Conservation (phyloP, 2,797 vertebrate species). For the Xiphophorus birchmanni region DNA sequence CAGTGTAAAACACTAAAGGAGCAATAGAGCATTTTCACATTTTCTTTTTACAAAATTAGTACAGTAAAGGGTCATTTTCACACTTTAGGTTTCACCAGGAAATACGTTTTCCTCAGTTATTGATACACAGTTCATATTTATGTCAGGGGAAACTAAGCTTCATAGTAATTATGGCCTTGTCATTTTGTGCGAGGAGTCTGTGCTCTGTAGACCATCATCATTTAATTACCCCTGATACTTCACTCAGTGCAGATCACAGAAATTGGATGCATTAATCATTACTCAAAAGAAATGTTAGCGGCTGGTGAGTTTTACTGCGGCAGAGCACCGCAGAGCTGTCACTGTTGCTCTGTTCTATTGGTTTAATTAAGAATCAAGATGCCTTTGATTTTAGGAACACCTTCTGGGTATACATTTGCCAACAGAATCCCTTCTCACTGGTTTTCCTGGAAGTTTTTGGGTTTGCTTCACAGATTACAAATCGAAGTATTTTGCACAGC, state of each 20-base stretch:
- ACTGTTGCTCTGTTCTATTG: constrained; percentile 52
- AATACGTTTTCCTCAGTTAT: constrained; percentile 48
- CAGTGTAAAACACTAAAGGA: neutral
- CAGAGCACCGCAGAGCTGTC: constrained; percentile 60
- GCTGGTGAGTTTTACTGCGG: constrained; percentile 61
- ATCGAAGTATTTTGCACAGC: constrained; percentile 13
- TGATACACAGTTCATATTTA: constrained; percentile 67
- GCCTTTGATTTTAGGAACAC: constrained; percentile 62
- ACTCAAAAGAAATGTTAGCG: constrained; percentile 69
- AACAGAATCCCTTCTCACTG: constrained; percentile 42
- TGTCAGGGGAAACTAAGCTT: constrained; percentile 59
- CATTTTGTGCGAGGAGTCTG: constrained; percentile 62
- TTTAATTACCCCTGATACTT: constrained; percentile 75
- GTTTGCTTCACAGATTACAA: constrained; percentile 35
- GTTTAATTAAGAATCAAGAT: constrained; percentile 71
- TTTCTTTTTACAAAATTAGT: neutral
- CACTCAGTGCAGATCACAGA: constrained; percentile 68
- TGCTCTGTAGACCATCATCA: constrained; percentile 61
- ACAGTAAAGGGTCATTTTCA: constrained; percentile 19
- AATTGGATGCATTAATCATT: constrained; percentile 74
- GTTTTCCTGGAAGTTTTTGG: constrained; percentile 20
- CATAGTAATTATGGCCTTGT: constrained; percentile 67
- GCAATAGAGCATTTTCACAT: neutral
- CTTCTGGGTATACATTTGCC: constrained; percentile 53
- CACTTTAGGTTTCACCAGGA: constrained; percentile 27